These are phyloP conservation scores for Cremastinae sp. DNA, from an alignment of 2,888 invertebrate genomes.

Conservation along the genomic window DNA sequence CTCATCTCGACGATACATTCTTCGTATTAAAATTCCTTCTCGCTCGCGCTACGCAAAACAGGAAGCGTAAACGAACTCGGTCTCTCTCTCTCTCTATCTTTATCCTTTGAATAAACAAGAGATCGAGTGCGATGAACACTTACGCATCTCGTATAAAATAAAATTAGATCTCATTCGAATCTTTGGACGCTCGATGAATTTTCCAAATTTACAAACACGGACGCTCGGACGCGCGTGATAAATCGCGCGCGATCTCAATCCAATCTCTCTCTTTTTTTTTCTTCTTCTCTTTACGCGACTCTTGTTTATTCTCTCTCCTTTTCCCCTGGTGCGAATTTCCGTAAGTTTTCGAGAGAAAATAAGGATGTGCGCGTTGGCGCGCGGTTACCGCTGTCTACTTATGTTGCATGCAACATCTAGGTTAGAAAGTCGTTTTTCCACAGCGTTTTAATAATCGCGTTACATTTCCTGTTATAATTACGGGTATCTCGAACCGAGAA, in stretches of 20 bases:
- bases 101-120: neutral
- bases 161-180: slow-evolving; percentile 18
- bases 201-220: slow-evolving; percentile 16
- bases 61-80: neutral
- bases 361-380: slow-evolving; percentile 35
- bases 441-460: neutral
- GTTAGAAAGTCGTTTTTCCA: slow-evolving; percentile 48
- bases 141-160: neutral
- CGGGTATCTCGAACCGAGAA: neutral
- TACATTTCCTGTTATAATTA: neutral
- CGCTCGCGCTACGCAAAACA: neutral
- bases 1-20: slow-evolving; percentile 25
- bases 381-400: slow-evolving; percentile 21
- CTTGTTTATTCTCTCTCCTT: slow-evolving; percentile 4
- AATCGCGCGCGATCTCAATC: slow-evolving; percentile 22
- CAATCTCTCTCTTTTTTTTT: slow-evolving; percentile 30
- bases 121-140: neutral
- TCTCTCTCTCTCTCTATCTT: neutral
- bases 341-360: slow-evolving; percentile 10
- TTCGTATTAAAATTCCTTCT: slow-evolving; percentile 26
- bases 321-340: neutral
- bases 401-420: slow-evolving; percentile 23
- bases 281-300: neutral
- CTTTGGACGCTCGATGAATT: slow-evolving; percentile 18
- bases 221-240: slow-evolving; percentile 36